Percentiles rank a stretch among this genome's conserved stretches.
Conservation (phyloP, 2,113 vertebrate species). For the Lynx canadensis region DNA sequence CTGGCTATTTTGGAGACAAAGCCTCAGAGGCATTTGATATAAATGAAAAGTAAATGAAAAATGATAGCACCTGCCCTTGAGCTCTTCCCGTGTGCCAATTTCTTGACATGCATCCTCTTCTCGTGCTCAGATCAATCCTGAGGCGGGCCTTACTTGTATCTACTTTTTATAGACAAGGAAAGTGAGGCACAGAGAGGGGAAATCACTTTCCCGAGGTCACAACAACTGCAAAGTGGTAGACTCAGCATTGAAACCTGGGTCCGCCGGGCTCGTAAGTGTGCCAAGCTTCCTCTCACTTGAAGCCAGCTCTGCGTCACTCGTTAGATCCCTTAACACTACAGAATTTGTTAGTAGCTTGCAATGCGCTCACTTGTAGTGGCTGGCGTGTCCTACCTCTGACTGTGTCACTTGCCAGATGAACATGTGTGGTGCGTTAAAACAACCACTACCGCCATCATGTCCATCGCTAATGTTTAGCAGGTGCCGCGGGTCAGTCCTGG, state of each 20-base stretch:
- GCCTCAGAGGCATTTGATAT: slow-evolving; percentile 6
- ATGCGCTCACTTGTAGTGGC: not conserved
- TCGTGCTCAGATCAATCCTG: not conserved
- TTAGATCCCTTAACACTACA: not conserved
- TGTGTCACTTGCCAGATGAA: not conserved
- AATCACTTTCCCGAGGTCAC: not conserved
- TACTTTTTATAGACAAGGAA: not conserved
- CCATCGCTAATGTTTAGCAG: not conserved
- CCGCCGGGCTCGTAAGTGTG: not conserved
- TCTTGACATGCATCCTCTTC: not conserved
- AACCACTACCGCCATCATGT: not conserved
- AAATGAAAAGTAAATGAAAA: slow-evolving; percentile 43
- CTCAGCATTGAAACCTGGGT: not conserved
- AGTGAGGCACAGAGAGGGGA: not conserved
- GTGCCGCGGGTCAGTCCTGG: not conserved
- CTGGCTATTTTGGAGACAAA: not conserved
- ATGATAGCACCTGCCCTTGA: not conserved
- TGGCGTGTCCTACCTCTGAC: not conserved
- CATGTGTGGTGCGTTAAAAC: not conserved
- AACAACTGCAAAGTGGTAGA: not conserved
- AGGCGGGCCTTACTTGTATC: not conserved
- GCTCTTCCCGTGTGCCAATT: not conserved
- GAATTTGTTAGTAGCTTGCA: not conserved
- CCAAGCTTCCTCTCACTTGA: not conserved
- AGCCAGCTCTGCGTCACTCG: not conserved